Base-by-base conservation (phyloP, 2,888 invertebrate genomes). In the Odontocolon sp. region DNA sequence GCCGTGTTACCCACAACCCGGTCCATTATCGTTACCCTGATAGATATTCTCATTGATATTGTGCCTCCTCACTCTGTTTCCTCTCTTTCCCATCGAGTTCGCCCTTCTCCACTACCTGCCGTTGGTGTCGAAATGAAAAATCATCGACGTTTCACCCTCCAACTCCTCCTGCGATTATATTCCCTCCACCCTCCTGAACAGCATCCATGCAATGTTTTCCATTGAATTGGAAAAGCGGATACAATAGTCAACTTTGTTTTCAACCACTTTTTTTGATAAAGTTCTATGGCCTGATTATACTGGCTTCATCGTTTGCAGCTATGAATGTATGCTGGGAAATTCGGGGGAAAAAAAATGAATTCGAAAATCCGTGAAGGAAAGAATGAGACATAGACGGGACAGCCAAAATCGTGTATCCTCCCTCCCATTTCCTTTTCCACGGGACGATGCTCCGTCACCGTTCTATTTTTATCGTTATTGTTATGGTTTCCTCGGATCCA, bases 401-500 rank as follows among this genome's bases (percentile, higher is more conserved):
- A 67, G 42, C 28, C 66, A 42, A 68, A 68, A 57, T 73, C 56
- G 68, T 21, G 70, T 42, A 16, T 70, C 69, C 54, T 47, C 28
- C 42, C 42, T 45, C 73, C 50, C 57, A 18, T 28, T n/a, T 14
- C n/a, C 8, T n/a, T 3, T 9, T n/a, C 67, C 16, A 16, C 38
- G 21, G 78, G 28, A 67, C n/a, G n/a, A n/a, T n/a, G 71, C 21
- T 42, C 61, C 45, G 38, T 52, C 75, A 66, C 64, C 75, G 68
- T 78, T 79, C 81, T 85, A 85, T 85, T 83, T 84, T 84, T 81
- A 85, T 75, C 79, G 83, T 83, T 83, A 85, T 82, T 78, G 71
- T 68, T 71, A 68, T 68, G 68, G 75, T 74, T 75, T 75, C 50
- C 71, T 67, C 71, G 67, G 57, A 67, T 68, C 54, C 68, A 75